phyloP scores from a whole-genome alignment of 2,888 invertebrate genomes.

The Sabatieria punctata region DNA sequence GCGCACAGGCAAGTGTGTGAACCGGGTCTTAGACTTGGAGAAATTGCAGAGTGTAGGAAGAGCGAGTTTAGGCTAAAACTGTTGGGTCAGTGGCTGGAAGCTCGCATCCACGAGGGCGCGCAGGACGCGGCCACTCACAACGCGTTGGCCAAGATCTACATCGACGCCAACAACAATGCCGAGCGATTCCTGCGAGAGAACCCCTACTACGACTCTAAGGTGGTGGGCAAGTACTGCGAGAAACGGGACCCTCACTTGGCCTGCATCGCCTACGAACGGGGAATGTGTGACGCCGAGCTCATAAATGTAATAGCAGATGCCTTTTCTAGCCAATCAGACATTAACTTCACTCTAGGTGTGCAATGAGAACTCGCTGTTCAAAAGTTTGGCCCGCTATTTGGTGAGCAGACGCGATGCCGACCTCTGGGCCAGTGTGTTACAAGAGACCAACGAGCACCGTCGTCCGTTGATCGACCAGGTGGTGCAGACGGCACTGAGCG shows the following conservation, averaged over 20 bases:
- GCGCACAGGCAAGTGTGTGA: no score
- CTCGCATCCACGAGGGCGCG: constrained; percentile 88
- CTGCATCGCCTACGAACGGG: constrained; percentile 95
- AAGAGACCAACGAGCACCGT: constrained; percentile 77
- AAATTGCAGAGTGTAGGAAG: no score
- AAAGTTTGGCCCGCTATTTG: constrained; percentile 90
- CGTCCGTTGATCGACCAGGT: constrained; percentile 85
- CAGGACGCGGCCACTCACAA: constrained; percentile 96
- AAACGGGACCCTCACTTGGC: constrained; percentile 98
- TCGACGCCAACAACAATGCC: constrained; percentile 97
- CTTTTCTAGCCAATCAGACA: no score
- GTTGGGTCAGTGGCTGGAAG: constrained; percentile 88
- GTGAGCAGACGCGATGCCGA: constrained; percentile 84
- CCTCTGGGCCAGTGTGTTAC: constrained; percentile 84
- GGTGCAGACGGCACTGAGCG: constrained; percentile 82
- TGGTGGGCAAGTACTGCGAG: constrained; percentile 84
- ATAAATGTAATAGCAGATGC: constrained; percentile 65
- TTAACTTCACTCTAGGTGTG: constrained; percentile 53
- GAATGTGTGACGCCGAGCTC: constrained; percentile 89
- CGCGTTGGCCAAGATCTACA: constrained; percentile 97
- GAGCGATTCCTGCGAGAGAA: constrained; percentile 56
- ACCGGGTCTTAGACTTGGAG: no score
- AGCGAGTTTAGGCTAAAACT: constrained; percentile 63
- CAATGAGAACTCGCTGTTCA: constrained; percentile 98
- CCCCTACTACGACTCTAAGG: constrained; percentile 77